phyloP scores from a whole-genome alignment of 2,113 vertebrate genomes.

The Psophia crepitans region DNA sequence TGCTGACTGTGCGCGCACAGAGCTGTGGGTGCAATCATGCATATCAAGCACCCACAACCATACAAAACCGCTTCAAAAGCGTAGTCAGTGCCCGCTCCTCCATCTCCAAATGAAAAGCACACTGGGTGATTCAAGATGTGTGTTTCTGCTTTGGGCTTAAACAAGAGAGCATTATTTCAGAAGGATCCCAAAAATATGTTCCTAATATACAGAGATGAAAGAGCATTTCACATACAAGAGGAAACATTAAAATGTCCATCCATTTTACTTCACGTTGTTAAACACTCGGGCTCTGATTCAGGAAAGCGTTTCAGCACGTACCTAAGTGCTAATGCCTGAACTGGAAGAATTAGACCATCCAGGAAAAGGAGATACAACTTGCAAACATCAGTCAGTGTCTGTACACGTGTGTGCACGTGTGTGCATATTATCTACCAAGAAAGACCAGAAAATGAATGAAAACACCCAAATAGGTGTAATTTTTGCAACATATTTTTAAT shows the following conservation, averaged over 20 bases:
- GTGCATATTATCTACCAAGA: not conserved
- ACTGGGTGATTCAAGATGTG: conserved; percentile 62
- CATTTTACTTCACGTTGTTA: conserved; percentile 12
- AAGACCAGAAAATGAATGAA: not conserved
- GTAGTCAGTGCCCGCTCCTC: not conserved
- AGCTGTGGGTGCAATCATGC: not conserved
- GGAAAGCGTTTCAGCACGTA: not conserved
- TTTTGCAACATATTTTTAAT: not conserved
- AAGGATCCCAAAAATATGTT: conserved; percentile 68
- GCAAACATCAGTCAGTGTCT: not conserved
- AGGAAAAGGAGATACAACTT: not conserved
- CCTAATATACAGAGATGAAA: conserved; percentile 67
- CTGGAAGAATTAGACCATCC: not conserved
- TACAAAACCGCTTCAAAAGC: conserved; percentile 49
- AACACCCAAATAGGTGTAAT: not conserved
- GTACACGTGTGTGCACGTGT: rapidly evolving
- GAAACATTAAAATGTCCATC: conserved; percentile 46
- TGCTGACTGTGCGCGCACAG: not conserved
- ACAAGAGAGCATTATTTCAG: conserved; percentile 68
- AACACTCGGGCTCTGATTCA: not conserved
- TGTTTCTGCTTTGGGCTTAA: conserved; percentile 65
- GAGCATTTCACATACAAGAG: conserved; percentile 28
- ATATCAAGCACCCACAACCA: not conserved
- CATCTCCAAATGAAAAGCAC: conserved; percentile 60
- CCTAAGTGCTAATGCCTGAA: not conserved